A percentile compares a stretch with the other conserved stretches of the same genome.
Evolutionary conservation across 2,113 vertebrate species (phyloP).

Genomic region (Cygnus atratus): DNA sequence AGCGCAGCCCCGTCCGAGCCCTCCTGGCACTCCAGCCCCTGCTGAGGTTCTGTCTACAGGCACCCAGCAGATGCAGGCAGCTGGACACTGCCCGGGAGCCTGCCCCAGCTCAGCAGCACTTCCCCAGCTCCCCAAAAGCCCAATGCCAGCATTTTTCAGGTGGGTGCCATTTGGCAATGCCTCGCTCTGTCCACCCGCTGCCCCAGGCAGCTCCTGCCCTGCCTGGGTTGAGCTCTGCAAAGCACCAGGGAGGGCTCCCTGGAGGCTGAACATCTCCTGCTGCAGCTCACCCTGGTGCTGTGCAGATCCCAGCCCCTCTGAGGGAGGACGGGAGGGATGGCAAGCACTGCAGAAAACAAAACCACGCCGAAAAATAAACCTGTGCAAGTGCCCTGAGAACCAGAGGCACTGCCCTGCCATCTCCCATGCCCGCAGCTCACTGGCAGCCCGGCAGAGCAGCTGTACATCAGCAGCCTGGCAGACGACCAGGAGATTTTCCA

Average conservation of each 20-base stretch:
- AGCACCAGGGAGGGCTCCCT: background rate
- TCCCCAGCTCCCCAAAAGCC: rapidly evolving
- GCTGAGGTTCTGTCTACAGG: background rate
- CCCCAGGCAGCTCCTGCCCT: background rate
- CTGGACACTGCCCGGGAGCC: rapidly evolving
- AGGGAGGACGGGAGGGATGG: rapidly evolving
- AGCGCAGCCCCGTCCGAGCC: rapidly evolving
- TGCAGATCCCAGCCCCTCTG: background rate
- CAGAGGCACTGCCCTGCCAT: rapidly evolving
- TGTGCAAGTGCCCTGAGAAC: rapidly evolving
- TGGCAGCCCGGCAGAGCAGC: background rate
- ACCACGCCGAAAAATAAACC: background rate
- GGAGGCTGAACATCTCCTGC: background rate
- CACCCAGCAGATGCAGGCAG: background rate
- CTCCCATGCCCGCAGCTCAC: background rate
- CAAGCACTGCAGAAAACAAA: rapidly evolving
- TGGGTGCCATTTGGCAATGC: no score
- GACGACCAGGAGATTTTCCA: rapidly evolving
- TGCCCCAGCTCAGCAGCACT: background rate
- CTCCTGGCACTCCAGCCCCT: rapidly evolving
- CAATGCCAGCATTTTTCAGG: rapidly evolving
- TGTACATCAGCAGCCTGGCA: background rate
- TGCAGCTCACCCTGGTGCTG: background rate
- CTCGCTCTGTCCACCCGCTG: background rate
- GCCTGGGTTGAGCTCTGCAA: background rate